These are phyloP conservation scores for Cephus spinipes DNA, from an alignment of 2,888 invertebrate species.

Conservation along the genomic window DNA sequence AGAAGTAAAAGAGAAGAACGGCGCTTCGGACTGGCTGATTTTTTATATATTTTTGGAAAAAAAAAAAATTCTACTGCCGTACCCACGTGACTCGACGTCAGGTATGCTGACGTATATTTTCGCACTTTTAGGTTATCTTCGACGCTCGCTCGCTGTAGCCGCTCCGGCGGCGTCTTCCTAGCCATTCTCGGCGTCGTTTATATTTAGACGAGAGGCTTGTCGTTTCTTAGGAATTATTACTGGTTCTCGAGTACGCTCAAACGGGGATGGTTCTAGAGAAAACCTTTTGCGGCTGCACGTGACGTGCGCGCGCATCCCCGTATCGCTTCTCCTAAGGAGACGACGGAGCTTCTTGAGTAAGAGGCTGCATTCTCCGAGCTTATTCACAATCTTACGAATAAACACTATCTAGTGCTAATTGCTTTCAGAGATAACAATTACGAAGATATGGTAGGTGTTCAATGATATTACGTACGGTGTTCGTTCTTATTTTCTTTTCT, in stretches of 20 bases:
- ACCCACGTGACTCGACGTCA: too few species aligned
- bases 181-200: neutral
- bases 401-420: neutral
- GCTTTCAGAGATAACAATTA: neutral
- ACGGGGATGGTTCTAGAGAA: neutral
- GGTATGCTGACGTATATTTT: too few species aligned
- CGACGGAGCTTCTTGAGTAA: neutral
- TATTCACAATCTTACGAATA: neutral
- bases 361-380: neutral
- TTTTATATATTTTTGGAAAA: neutral
- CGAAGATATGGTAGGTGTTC: slow-evolving; percentile 14
- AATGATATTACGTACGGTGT: slow-evolving; percentile 21
- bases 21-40: neutral
- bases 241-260: neutral
- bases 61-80: neutral
- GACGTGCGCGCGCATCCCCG: neutral
- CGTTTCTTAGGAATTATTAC: neutral
- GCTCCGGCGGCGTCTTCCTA: neutral
- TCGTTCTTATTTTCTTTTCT: neutral
- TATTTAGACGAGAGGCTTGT: neutral
- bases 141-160: too few species aligned
- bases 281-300: neutral
- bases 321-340: neutral
- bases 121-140: neutral
- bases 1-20: neutral